These are phyloP conservation scores for Abramis brama DNA, from an alignment of 2,113 vertebrate species.

Conservation along the genomic window DNA sequence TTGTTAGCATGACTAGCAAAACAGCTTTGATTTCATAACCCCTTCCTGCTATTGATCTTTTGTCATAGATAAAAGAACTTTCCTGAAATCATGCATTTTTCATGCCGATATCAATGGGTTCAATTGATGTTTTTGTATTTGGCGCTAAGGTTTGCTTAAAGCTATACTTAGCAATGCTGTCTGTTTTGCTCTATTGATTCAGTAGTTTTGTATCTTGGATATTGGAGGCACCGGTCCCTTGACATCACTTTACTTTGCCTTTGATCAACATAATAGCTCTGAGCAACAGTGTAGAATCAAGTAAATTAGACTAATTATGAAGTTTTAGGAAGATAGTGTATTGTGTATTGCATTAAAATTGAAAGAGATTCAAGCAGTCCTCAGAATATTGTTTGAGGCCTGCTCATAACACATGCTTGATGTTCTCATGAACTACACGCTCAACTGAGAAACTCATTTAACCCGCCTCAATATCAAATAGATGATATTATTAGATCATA, in stretches of 20 bases:
- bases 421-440: slow-evolving; percentile 2
- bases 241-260: slow-evolving; percentile 74
- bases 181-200: slow-evolving; percentile 82
- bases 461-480: background rate
- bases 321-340: slow-evolving; percentile 58
- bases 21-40: slow-evolving; percentile 78
- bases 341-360: slow-evolving; percentile 64
- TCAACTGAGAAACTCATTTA: background rate
- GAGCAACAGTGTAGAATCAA: slow-evolving; percentile 69
- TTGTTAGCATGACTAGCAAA: slow-evolving; percentile 70
- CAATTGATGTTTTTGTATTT: slow-evolving; percentile 76
- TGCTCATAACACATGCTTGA: background rate
- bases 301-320: slow-evolving; percentile 69
- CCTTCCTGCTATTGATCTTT: slow-evolving; percentile 77
- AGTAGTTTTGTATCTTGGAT: slow-evolving; percentile 71
- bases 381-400: slow-evolving; percentile 49
- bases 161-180: slow-evolving; percentile 80
- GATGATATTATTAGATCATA: slow-evolving; percentile 17
- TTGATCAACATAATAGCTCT: slow-evolving; percentile 74
- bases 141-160: slow-evolving; percentile 78
- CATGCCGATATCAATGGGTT: slow-evolving; percentile 74
- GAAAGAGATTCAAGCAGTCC: slow-evolving; percentile 55
- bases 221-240: slow-evolving; percentile 72
- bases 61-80: slow-evolving; percentile 75
- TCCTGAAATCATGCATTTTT: slow-evolving; percentile 81